Evolutionary conservation across 2,888 invertebrate species (phyloP), one percentile per base, ranked within the genome.

Genomic region (Melangyna quadrimaculata): DNA sequence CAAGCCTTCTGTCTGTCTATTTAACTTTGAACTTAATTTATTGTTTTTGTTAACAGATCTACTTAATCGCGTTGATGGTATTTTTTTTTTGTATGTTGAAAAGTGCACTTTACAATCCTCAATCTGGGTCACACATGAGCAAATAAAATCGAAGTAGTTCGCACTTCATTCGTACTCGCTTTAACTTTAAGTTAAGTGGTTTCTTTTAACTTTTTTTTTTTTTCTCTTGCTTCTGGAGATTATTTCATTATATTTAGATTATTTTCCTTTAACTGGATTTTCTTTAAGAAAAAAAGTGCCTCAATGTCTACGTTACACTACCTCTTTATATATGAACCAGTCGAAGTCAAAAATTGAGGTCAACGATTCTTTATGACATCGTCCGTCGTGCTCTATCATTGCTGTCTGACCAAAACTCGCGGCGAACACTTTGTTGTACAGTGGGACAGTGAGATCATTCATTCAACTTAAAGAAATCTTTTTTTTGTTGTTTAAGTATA

Each of bases 331-430:
- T 45, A 43, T 67, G n/a, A 48, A 32, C n/a, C n/a, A 65, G 53
- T 40, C 27, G 59, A 55, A 70, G 19, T 7, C 61, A 19, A n/a
- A 27, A 75, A 84, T 75, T 43, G 83, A 75, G 83, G 83, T 84
- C 83, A 84, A 84, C 45, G 79, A 84, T 75, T 84, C 79, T 84
- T 84, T 84, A 84, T 79, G 78, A 79, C 83, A 79, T 77, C 67
- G 65, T 72, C 45, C 67, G 65, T 72, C 45, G 65, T 74, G 63
- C 43, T 69, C 61, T 57, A 43, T 78, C 78, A 63, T 48, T 63
- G 59, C 45, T 73, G 78, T 70, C 45, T 73, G 78, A 70, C 72
- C 57, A 55, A 59, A 37, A 37, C 8, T 53, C 45, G 40, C 48
- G n/a, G n/a, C n/a, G n/a, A n/a, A n/a, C n/a, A n/a, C 19, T n/a